phyloP scores from a whole-genome alignment of 2,113 vertebrate genomes.

The Engraulis encrasicolus region DNA sequence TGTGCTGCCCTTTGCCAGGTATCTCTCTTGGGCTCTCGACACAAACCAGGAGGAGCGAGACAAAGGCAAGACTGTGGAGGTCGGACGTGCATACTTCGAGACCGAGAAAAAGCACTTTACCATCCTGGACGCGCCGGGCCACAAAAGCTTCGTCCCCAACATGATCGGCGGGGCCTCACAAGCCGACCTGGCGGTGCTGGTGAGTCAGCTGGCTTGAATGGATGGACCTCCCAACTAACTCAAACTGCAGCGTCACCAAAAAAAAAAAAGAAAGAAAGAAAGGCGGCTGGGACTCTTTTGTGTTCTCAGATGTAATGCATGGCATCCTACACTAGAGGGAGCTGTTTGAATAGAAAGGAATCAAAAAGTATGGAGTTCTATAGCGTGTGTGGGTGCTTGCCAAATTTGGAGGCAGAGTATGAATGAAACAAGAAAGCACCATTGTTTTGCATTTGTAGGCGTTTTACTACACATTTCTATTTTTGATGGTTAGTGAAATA shows the following conservation, averaged over 20 bases:
- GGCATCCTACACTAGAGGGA: conserved; percentile 22
- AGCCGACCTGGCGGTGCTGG: conserved; percentile 88
- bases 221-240: no score
- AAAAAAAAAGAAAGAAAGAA: no score
- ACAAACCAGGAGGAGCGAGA: conserved; percentile 92
- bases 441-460: not conserved
- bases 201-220: conserved; percentile 63
- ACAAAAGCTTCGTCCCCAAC: conserved; percentile 93
- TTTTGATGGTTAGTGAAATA: not conserved
- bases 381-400: no score
- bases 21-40: conserved; percentile 90
- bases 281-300: not conserved
- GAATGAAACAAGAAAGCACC: not conserved
- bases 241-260: not conserved
- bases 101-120: conserved; percentile 93
- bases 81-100: conserved; percentile 90
- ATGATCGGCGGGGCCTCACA: conserved; percentile 92
- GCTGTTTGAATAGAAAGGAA: conserved; percentile 12
- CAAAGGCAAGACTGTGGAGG: conserved; percentile 92
- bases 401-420: not conserved
- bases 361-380: no score
- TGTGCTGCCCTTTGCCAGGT: conserved; percentile 70
- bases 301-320: not conserved
- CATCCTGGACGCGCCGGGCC: conserved; percentile 89
- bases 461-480: not conserved